Conservation (phyloP, 2,888 invertebrate genomes). For the Aspidiotus destructor region DNA sequence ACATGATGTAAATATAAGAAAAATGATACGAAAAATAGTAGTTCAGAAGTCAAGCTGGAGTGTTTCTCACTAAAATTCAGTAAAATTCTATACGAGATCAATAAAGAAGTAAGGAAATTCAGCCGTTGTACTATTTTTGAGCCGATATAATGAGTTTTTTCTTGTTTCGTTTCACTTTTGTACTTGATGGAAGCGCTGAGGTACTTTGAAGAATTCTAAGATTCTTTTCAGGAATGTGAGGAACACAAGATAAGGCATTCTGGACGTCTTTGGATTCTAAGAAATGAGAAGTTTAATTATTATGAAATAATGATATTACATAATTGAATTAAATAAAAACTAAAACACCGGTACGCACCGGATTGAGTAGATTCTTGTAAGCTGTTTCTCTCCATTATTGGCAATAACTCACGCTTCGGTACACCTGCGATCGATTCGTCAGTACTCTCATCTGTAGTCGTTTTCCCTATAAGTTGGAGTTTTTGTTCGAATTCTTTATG, state of each 20-base stretch:
- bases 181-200: neutral
- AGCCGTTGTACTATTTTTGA: neutral
- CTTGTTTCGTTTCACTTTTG: constrained; percentile 23
- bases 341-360: neutral
- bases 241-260: constrained; percentile 6
- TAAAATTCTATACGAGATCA: no score
- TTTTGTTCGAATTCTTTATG: constrained; percentile 28
- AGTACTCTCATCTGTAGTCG: constrained; percentile 24
- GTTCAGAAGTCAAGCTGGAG: no score
- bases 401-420: constrained; percentile 16
- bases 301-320: neutral
- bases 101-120: no score
- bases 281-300: constrained; percentile 8
- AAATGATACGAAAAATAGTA: no score
- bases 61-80: no score
- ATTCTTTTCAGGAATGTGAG: constrained; percentile 22
- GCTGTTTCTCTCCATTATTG: constrained; percentile 20
- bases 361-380: constrained; percentile 20
- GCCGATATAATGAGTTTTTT: constrained; percentile 28
- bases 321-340: neutral
- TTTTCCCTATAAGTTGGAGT: constrained; percentile 21
- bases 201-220: constrained; percentile 19
- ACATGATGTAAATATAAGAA: no score
- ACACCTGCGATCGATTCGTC: constrained; percentile 13
- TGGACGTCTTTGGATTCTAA: constrained; percentile 17